phyloP scores from a whole-genome alignment of 2,113 vertebrate genomes.

The Marmota flaviventris region DNA sequence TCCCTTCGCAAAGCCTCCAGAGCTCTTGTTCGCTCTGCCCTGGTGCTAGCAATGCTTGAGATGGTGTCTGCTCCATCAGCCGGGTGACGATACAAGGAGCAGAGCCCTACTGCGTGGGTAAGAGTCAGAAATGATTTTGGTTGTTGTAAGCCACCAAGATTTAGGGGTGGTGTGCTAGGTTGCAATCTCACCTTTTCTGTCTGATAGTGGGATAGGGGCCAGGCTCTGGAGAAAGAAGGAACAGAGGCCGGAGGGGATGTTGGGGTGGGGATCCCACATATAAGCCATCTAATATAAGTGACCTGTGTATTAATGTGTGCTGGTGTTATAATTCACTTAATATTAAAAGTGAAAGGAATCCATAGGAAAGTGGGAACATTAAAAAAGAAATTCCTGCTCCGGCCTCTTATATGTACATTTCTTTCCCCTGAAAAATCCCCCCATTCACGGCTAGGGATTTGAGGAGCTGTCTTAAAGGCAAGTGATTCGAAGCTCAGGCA shows the following conservation, averaged over 20 bases:
- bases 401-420: background rate
- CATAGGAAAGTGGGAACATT: background rate
- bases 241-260: background rate
- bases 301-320: background rate
- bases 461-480: slow-evolving; percentile 74
- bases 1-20: slow-evolving; percentile 5
- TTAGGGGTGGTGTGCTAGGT: background rate
- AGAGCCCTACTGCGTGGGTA: background rate
- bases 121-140: background rate
- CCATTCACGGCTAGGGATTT: slow-evolving; percentile 61
- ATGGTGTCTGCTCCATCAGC: background rate
- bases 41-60: slow-evolving; percentile 20
- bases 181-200: background rate
- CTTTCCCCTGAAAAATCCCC: background rate
- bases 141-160: background rate
- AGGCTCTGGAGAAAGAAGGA: background rate
- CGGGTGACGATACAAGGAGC: background rate
- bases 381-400: slow-evolving; percentile 15
- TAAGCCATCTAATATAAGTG: background rate
- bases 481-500: slow-evolving; percentile 69
- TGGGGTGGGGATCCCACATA: background rate
- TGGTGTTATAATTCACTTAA: background rate
- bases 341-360: slow-evolving; percentile 19
- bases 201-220: background rate
- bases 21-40: background rate